Base-by-base conservation (phyloP, 2,113 vertebrate genomes). In the Balaenoptera acutorostrata region DNA sequence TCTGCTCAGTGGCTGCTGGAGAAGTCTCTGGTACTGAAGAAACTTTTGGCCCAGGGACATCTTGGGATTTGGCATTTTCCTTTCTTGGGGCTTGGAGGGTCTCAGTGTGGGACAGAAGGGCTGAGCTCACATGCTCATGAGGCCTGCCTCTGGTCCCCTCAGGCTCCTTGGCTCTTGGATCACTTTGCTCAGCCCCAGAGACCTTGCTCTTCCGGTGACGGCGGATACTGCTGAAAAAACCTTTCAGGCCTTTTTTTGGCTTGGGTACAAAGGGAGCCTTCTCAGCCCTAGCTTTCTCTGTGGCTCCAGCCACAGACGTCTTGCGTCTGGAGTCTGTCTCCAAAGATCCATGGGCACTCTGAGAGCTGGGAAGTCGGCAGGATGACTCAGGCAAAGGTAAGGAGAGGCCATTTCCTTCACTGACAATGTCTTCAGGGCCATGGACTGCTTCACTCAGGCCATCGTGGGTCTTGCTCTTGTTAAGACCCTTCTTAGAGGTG, bases 391-490 rank as follows among this genome's bases (percentile, higher is more conserved):
- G 69, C 61, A 97, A 96, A 94, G 86, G 77, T 91, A 86, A n/a
- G 25, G 85, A 82, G 52, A 96, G 81, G 36, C 39, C 29, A 1
- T 72, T 91, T 95, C 78, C 96, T 93, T 97, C 88, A 52, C 57
- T 87, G 71, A 57, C 57, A 85, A 89, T 44, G 55, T 95, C 96
- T 78, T 97, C 91, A 55, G 90, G 57, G 33, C 69, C 95, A 41
- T 4, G 20, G 59, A 94, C 95, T 8, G 98, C 98, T 1, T 99
- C 98, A 84, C 99, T 99, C 39, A 99, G 98, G 88, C 99, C 99
- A 8, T 99, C 99, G 0, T 99, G 99, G 0, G 99, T 99, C 98
- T 99, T 99, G 96, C 99, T 99, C 97, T 99, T 99, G 86, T 98
- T 97, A n/a, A 99, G 97, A 59, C 99, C 98, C 91, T 99, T 99